A percentile compares a stretch with the other conserved stretches of the same genome.
phyloP scores from a whole-genome alignment of 2,113 vertebrate species.

The Pedionomus torquatus region DNA sequence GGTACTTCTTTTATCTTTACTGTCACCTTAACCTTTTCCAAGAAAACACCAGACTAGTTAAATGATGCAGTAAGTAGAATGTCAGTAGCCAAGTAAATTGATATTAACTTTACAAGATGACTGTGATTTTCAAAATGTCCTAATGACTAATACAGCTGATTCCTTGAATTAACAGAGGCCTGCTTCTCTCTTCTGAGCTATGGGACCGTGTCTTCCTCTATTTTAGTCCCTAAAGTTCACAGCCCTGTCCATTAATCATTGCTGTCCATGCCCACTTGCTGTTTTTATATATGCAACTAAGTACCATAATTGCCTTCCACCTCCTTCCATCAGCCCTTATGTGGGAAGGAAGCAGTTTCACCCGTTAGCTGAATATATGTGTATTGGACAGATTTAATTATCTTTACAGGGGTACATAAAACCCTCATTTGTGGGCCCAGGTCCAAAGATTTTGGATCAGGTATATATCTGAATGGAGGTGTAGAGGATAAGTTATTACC shows the following conservation, averaged over 20 bases:
- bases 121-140: slow-evolving; percentile 67
- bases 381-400: slow-evolving; percentile 43
- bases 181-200: slow-evolving; percentile 18
- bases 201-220: slow-evolving; percentile 22
- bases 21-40: slow-evolving; percentile 74
- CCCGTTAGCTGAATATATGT: slow-evolving; percentile 21
- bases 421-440: background rate
- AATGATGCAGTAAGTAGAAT: slow-evolving; percentile 64
- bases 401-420: slow-evolving; percentile 21
- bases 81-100: slow-evolving; percentile 68
- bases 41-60: slow-evolving; percentile 68
- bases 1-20: slow-evolving; percentile 78
- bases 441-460: slow-evolving; percentile 33
- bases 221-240: slow-evolving; percentile 53
- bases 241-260: slow-evolving; percentile 38
- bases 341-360: slow-evolving; percentile 24
- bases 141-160: slow-evolving; percentile 63
- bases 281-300: slow-evolving; percentile 45
- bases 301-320: slow-evolving; percentile 8
- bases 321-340: background rate
- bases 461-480: background rate
- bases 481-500: background rate
- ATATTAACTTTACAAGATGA: slow-evolving; percentile 74
- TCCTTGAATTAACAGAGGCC: slow-evolving; percentile 58
- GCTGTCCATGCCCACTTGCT: slow-evolving; percentile 35